Base-by-base conservation (phyloP, 2,888 invertebrate genomes). In the Trissolcus japonicus region DNA sequence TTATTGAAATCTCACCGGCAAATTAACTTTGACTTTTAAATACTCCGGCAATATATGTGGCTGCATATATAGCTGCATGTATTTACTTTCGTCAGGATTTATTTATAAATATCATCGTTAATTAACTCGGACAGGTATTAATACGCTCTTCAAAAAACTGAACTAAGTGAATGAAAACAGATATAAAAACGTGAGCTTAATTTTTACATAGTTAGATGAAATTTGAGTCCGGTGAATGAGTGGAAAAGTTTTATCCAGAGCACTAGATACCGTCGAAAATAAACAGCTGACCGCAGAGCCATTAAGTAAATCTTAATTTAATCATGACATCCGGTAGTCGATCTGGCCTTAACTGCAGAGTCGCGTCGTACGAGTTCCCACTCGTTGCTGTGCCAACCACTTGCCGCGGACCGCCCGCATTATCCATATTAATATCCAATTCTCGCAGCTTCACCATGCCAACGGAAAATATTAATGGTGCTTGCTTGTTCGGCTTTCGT, bases 241-340 rank as follows among this genome's bases (percentile, higher is more conserved):
- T 35, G 35, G 11, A 1, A 9, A 11, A n/a, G 43, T 46, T 46
- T 46, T 46, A 46, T 46, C 16, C 14, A 1, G 17, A 11, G 43
- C 29, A 48, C 60, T 56, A 61, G 21, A 63, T 56, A 40, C 7
- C 62, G 43, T 43, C 16, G 48, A 51, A 56, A 76, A 75, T 67
- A 62, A 75, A 75, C 78, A 67, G 56, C 55, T 25, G 56, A 63
- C 75, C 75, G 25, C 75, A 79, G 72, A 79, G 72, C 79, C 80
- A 80, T 81, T 73, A 77, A 82, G 81, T 81, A 79, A 81, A 80
- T 80, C 78, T 80, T 81, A 79, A 81, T 82, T 81, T 80, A 81
- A 81, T 81, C 75, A 79, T 72, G 65, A 73, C 25, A 76, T 75
- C 76, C 65, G 48, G 68, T 63, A 74, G 74, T 75, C 71, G 55